Evolutionary conservation across 1,140 invertebrate genomes (phyloP).

Genomic region (Sminthurides bifidus): DNA sequence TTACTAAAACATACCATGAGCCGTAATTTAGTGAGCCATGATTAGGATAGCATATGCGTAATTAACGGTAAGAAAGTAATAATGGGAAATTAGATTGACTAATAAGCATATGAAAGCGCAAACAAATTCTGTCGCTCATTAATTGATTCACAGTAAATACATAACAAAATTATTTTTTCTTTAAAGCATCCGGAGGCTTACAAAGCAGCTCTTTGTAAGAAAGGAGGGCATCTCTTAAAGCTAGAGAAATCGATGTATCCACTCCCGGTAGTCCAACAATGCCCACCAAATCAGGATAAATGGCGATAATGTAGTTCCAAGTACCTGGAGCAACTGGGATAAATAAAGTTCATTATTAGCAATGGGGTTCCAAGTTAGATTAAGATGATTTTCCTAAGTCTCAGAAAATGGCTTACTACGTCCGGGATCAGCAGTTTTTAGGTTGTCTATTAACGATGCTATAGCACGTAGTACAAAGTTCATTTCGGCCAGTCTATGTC

Average conservation of each 20-base stretch:
- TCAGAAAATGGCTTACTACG: slow-evolving; percentile 63
- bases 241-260: slow-evolving; percentile 60
- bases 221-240: slow-evolving; percentile 70
- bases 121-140: too few relatives aligned
- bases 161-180: slow-evolving; percentile 10
- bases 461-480: slow-evolving; percentile 93
- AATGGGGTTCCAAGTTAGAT: too few relatives aligned
- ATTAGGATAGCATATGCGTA: too few relatives aligned
- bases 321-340: slow-evolving; percentile 66
- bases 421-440: slow-evolving; percentile 77
- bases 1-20: too few relatives aligned
- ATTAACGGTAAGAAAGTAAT: too few relatives aligned
- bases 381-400: too few relatives aligned
- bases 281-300: slow-evolving; percentile 79
- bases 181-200: slow-evolving; percentile 43
- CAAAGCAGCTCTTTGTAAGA: slow-evolving; percentile 76
- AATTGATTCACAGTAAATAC: too few relatives aligned
- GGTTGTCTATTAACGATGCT: slow-evolving; percentile 75
- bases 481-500: slow-evolving; percentile 86
- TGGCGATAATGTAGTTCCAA: slow-evolving; percentile 80
- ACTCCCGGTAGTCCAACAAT: slow-evolving; percentile 65
- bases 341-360: slow-evolving; percentile 16
- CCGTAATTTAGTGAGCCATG: too few relatives aligned
- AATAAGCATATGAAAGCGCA: too few relatives aligned
- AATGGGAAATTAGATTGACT: too few relatives aligned